These are phyloP conservation scores for Drosophila leonis DNA, from an alignment of 2,888 invertebrate genomes.

Conservation along the genomic window DNA sequence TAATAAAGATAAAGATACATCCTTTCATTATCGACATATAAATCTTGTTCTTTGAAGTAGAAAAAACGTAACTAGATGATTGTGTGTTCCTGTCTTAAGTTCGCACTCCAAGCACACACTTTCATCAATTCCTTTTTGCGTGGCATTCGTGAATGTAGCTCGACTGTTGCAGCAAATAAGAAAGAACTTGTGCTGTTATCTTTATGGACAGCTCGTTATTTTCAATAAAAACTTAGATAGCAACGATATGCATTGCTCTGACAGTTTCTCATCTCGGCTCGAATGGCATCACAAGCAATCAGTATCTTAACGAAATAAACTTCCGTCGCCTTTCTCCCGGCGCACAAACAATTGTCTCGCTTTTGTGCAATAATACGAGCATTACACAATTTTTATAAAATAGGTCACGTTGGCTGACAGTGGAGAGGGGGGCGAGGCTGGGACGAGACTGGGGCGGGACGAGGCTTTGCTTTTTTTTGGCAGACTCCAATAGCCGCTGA, in stretches of 20 bases:
- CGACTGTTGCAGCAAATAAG: neutral
- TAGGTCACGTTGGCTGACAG: constrained; percentile 68
- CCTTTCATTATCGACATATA: neutral
- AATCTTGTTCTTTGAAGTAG: neutral
- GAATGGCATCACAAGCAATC: constrained; percentile 45
- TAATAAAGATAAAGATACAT: neutral
- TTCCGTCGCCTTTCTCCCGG: constrained; percentile 1
- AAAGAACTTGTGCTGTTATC: constrained; percentile 8
- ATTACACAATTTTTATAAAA: constrained; percentile 70
- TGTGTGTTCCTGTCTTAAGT: neutral
- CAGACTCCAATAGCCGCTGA: constrained; percentile 52
- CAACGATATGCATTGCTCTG: constrained; percentile 1
- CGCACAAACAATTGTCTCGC: constrained; percentile 40
- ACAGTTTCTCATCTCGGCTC: neutral
- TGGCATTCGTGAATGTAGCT: neutral
- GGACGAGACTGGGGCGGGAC: neutral
- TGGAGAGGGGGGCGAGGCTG: neutral
- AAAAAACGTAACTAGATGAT: neutral
- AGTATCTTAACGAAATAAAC: constrained; percentile 46
- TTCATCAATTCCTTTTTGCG: neutral
- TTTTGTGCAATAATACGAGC: constrained; percentile 72
- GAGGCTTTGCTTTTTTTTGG: constrained; percentile 31
- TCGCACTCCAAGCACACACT: neutral
- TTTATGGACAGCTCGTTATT: constrained; percentile 7
- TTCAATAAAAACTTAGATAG: constrained; percentile 4